Conservation (phyloP, 2,113 vertebrate genomes). For the Drymodes brunneopygia region DNA sequence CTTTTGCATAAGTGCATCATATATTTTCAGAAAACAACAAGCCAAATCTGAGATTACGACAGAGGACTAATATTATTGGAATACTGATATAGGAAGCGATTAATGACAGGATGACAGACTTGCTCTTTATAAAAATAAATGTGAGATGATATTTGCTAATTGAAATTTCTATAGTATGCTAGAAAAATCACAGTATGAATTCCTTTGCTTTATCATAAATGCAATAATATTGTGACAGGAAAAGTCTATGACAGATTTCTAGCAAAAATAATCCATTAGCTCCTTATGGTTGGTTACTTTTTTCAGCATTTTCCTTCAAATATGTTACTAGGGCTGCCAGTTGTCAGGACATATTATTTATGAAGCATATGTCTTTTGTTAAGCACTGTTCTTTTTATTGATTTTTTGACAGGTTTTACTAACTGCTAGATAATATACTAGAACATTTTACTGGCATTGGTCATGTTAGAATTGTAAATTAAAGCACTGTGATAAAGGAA, state of each 20-base stretch:
- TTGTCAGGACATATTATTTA: conserved; percentile 47
- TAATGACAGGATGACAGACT: not conserved
- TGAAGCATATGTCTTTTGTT: conserved; percentile 53
- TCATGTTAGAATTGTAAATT: not conserved
- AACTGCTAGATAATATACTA: conserved; percentile 30
- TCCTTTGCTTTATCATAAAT: not conserved
- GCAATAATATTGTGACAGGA: conserved; percentile 50
- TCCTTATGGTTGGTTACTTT: conserved; percentile 45
- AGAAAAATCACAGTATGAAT: not conserved
- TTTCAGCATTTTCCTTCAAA: conserved; percentile 13
- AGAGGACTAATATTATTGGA: not conserved
- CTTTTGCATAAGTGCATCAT: not conserved
- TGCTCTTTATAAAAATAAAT: not conserved
- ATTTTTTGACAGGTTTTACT: conserved; percentile 45
- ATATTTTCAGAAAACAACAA: not conserved
- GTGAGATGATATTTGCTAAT: not conserved
- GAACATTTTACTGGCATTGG: conserved; percentile 27
- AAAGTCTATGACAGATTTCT: not conserved
- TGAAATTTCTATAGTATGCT: not conserved
- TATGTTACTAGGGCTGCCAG: conserved; percentile 1
- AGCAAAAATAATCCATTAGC: conserved; percentile 40
- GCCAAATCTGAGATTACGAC: not conserved
- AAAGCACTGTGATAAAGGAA: not conserved
- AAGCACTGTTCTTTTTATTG: conserved; percentile 29
- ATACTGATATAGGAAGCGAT: not conserved